phyloP scores from a whole-genome alignment of 2,888 invertebrate genomes.

The Eilema griseolum region DNA sequence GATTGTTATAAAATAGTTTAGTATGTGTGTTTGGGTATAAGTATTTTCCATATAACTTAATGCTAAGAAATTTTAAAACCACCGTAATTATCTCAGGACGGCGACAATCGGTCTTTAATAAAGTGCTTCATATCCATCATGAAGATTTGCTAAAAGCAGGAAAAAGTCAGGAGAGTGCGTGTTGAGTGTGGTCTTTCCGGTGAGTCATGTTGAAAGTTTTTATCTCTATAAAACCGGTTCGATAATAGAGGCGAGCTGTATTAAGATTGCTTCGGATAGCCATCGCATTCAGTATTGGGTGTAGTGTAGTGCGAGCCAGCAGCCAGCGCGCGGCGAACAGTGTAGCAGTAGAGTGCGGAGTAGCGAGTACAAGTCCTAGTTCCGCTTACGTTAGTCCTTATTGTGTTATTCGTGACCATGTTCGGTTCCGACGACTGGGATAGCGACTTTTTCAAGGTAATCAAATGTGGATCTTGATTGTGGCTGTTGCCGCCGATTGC shows the following conservation, averaged over 20 bases:
- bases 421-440: conserved; percentile 40
- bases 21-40: background rate
- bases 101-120: background rate
- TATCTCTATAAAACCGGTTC: conserved; percentile 4
- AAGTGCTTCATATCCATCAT: conserved; percentile 1
- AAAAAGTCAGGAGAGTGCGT: conserved; percentile 34
- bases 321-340: background rate
- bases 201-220: conserved; percentile 29
- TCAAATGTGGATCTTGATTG: background rate
- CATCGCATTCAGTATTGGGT: background rate
- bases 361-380: background rate
- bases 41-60: background rate
- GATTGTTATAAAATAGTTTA: background rate
- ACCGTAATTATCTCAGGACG: background rate
- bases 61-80: background rate
- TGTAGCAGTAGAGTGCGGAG: background rate
- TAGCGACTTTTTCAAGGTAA: conserved; percentile 50
- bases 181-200: conserved; percentile 10
- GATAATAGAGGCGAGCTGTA: background rate
- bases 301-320: background rate
- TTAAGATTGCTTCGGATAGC: conserved; percentile 2
- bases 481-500: background rate
- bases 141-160: conserved; percentile 27
- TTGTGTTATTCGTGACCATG: conserved; percentile 42
- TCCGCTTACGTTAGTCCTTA: background rate